These are phyloP conservation scores for Stictocephala bisonia DNA, from an alignment of 2,888 invertebrate genomes.

Conservation along the genomic window DNA sequence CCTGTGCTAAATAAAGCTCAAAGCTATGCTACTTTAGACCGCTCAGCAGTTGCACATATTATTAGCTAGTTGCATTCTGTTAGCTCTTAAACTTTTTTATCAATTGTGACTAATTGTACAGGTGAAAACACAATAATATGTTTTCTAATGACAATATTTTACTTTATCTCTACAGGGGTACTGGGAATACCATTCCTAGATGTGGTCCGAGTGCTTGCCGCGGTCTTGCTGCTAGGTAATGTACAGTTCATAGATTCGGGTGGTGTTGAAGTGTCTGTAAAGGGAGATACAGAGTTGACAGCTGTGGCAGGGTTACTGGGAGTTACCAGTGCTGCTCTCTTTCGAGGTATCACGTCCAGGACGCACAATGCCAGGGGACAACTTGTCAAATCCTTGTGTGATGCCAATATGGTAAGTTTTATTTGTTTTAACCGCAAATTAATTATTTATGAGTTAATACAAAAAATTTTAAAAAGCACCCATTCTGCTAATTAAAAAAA, in stretches of 20 bases:
- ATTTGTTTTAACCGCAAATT: background rate
- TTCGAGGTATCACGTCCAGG: slow-evolving; percentile 85
- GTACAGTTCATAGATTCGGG: slow-evolving; percentile 84
- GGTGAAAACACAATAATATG: no score
- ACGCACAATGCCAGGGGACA: slow-evolving; percentile 83
- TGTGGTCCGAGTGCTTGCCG: slow-evolving; percentile 90
- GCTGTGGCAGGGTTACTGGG: slow-evolving; percentile 88
- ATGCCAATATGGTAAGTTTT: slow-evolving; percentile 77
- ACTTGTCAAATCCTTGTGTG: slow-evolving; percentile 82
- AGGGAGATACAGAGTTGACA: slow-evolving; percentile 81
- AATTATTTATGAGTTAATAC: no score
- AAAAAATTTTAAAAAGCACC: no score
- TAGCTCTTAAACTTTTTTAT: no score
- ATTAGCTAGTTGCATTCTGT: no score
- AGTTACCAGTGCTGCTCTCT: slow-evolving; percentile 78
- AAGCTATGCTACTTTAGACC: no score
- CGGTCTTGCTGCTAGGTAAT: slow-evolving; percentile 91
- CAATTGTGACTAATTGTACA: no score
- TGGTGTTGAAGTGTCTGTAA: slow-evolving; percentile 56
- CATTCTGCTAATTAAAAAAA: background rate
- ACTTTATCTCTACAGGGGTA: slow-evolving; percentile 68
- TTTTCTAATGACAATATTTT: no score
- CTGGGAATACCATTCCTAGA: slow-evolving; percentile 95
- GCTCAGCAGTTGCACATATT: no score
- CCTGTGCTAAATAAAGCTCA: no score